Percentiles rank a stretch among this genome's conserved stretches.
Conservation (phyloP, 2,113 vertebrate species). For the Crotophaga sulcirostris region DNA sequence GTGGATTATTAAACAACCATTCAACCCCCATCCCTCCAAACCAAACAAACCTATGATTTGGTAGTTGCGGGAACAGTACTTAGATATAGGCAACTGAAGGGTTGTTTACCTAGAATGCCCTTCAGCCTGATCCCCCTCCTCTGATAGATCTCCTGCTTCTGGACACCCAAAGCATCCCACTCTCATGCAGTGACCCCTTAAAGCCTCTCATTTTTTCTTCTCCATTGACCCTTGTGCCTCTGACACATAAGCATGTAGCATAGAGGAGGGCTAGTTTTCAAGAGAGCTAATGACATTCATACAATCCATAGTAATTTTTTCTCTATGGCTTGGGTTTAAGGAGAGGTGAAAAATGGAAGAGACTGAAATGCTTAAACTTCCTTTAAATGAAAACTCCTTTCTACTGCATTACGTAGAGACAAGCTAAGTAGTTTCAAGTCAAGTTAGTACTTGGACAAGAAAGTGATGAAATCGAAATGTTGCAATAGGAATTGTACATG, state of each 20-base stretch:
- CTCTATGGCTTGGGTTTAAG: background rate
- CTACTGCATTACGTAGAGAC: background rate
- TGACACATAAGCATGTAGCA: background rate
- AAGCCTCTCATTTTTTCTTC: background rate
- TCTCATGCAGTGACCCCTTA: background rate
- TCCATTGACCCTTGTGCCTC: background rate
- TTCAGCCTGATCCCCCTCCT: background rate
- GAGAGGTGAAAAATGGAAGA: background rate
- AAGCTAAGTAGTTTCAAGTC: background rate
- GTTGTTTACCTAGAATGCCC: background rate
- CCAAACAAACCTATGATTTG: background rate
- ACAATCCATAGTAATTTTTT: background rate
- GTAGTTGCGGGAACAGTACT: background rate
- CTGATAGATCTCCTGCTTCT: background rate
- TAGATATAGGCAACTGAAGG: fast-evolving
- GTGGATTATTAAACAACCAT: background rate
- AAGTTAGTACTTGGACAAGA: conserved; percentile 4
- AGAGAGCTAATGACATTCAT: background rate
- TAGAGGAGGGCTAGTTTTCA: background rate
- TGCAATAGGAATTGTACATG: conserved; percentile 13
- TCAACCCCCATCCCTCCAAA: fast-evolving
- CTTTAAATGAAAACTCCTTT: background rate
- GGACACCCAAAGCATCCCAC: background rate
- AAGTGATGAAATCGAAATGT: background rate
- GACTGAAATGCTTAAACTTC: background rate